Base-by-base conservation (phyloP, 2,888 invertebrate species). In the Clistopyga incitator region DNA sequence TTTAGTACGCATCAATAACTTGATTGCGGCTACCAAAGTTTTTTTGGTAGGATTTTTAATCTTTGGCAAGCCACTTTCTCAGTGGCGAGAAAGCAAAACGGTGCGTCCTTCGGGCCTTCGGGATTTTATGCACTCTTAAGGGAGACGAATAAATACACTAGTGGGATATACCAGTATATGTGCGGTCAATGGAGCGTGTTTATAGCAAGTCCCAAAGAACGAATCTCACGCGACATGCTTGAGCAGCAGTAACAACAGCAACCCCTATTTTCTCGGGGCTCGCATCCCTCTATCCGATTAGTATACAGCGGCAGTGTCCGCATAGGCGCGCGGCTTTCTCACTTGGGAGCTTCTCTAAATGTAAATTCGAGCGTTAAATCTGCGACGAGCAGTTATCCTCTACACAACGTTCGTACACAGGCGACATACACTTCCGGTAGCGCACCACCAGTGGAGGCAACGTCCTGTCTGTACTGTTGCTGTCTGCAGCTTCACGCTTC, bases 331-430 rank as follows among this genome's bases (percentile, higher is more conserved):
- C 64, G 42, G 34, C 78, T 72, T 38, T 59, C 59, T 61, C 67
- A 34, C 71, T 38, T 59, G 65, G 59, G 85, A 89, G 86, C 89
- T 91, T 88, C 89, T 92, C 90, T 92, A 92, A 91, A 92, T 92
- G 91, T 90, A 91, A 92, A 92, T 92, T 88, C 87, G 85, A 84
- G 86, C 89, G 88, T 91, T 92, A 91, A 91, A 91, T 91, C 90
- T 89, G 85, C 79, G 86, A 84, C 84, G 85, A 82, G 74, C 81
- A 84, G 82, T 80, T 76, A 74, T 56, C 80, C 75, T 47, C 18
- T 61, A 81, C 82, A 81, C 76, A 76, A 78, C 84, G 72, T 71
- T 81, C 65, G 64, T 72, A 67, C 34, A 71, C 68, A 68, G 54
- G 23, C 61, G 54, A 64, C 34, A 42, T 45, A 78, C 77, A 64